phyloP scores from a whole-genome alignment of 2,113 vertebrate species.

The Pterophyllum scalare region DNA sequence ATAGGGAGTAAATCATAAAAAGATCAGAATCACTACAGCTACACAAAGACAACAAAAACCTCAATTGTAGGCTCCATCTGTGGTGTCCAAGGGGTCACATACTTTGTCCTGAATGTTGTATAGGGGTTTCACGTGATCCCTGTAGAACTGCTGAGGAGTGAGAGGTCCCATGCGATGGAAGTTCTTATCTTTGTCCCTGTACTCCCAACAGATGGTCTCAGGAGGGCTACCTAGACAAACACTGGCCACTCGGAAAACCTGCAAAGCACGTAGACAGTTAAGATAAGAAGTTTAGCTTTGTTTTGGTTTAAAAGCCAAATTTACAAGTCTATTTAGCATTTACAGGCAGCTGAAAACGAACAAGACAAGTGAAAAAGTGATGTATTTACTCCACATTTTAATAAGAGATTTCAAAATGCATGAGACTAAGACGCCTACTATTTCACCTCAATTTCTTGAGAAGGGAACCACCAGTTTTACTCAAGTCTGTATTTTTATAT shows the following conservation, averaged over 20 bases:
- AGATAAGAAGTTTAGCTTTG: not conserved
- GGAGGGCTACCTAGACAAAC: slow-evolving; percentile 96
- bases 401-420: not conserved
- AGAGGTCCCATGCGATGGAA: slow-evolving; percentile 92
- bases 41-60: slow-evolving; percentile 42
- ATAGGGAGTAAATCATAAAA: not conserved
- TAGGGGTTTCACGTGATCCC: slow-evolving; percentile 91
- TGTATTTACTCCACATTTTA: not conserved
- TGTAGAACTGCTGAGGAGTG: slow-evolving; percentile 92
- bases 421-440: not conserved
- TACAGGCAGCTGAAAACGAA: not conserved
- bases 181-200: slow-evolving; percentile 95
- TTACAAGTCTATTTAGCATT: not conserved
- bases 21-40: slow-evolving; percentile 78
- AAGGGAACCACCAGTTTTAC: not conserved
- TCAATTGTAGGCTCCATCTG: not conserved
- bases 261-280: slow-evolving; percentile 13
- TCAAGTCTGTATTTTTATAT: not conserved
- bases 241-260: slow-evolving; percentile 94
- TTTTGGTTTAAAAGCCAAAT: too few species aligned
- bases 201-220: slow-evolving; percentile 95
- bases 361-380: too few species aligned
- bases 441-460: not conserved
- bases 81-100: not conserved
- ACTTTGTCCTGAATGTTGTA: slow-evolving; percentile 98